phyloP scores from a whole-genome alignment of 2,888 invertebrate genomes.

The Perdita meconis region DNA sequence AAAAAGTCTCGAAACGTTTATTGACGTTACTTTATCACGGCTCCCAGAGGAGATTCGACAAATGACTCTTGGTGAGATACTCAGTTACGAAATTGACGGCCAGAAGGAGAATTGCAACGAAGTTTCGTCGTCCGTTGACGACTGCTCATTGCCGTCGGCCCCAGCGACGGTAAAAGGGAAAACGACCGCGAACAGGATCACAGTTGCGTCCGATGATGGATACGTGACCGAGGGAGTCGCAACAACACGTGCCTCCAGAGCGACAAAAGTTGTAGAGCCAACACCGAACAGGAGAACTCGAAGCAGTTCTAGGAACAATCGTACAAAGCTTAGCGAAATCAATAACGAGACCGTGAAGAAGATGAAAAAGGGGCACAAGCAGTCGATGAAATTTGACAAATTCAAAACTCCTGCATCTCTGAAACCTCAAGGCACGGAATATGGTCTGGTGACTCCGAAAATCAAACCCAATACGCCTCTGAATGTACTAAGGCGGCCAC shows the following conservation, averaged over 20 bases:
- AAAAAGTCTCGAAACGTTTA: constrained; percentile 61
- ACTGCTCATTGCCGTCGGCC: constrained; percentile 4
- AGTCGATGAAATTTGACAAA: constrained; percentile 41
- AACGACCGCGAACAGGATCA: constrained; percentile 62
- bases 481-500: constrained; percentile 87
- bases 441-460: constrained; percentile 83
- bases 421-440: constrained; percentile 47
- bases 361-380: constrained; percentile 10
- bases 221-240: constrained; percentile 76
- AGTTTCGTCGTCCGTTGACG: constrained; percentile 46
- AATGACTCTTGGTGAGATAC: constrained; percentile 71
- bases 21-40: constrained; percentile 65
- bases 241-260: constrained; percentile 56
- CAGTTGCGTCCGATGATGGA: constrained; percentile 78
- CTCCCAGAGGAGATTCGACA: constrained; percentile 71
- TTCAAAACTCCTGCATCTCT: constrained; percentile 73
- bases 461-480: constrained; percentile 87
- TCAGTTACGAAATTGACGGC: constrained; percentile 27
- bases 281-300: constrained; percentile 38
- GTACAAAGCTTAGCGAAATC: constrained; percentile 49
- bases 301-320: constrained; percentile 68
- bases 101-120: constrained; percentile 66
- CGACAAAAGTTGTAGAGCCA: constrained; percentile 18
- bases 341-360: constrained; percentile 35
- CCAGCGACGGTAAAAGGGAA: constrained; percentile 24